Evolutionary conservation across 2,888 invertebrate species (phyloP), one percentile per base, ranked within the genome.

Genomic region (Nymphalis polychloros): DNA sequence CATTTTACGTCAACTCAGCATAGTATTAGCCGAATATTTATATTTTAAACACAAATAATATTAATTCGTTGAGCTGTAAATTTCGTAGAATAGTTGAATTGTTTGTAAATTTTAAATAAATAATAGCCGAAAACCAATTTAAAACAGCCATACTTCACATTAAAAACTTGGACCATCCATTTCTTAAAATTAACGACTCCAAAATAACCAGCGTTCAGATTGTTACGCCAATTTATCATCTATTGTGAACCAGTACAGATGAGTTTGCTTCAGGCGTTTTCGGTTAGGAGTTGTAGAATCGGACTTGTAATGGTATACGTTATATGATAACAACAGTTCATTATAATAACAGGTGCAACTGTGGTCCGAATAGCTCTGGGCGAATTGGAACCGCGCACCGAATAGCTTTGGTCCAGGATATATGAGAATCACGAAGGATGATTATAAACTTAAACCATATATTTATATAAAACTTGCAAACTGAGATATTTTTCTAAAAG

Each of bases 261-360:
- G 55, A 55, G 31, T 63, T 68, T 48, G 49, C 59, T 50, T 31
- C 41, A 59, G 59, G 59, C 59, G 41, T 41, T 23, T 20, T 10
- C 16, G 49, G 23, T 61, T 31, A 27, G 23, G 23, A 61, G n/a
- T 27, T 48, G 57, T 31, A 64, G 48, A 27, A 55, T 57, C 62
- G 20, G 63, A 35, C 31, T 59, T 64, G 35, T 59, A 67, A 67
- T 59, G 60, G 27, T 52, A 71, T 72, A 75, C 73, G 73, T 77
- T 77, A 78, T 80, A 79, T 77, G 74, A 80, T 83, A 83, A 83
- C 82, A 83, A 84, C 83, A 82, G 84, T 84, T 84, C 80, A 84
- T 84, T 85, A 84, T 84, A 85, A 87, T 88, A 86, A 83, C 87
- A 87, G 88, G 89, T 87, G 88, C 82, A 78, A 78, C 78, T 71